Percentiles rank a stretch among this genome's conserved stretches.
Evolutionary conservation across 2,113 vertebrate species (phyloP).

Genomic region (Callorhinus ursinus): DNA sequence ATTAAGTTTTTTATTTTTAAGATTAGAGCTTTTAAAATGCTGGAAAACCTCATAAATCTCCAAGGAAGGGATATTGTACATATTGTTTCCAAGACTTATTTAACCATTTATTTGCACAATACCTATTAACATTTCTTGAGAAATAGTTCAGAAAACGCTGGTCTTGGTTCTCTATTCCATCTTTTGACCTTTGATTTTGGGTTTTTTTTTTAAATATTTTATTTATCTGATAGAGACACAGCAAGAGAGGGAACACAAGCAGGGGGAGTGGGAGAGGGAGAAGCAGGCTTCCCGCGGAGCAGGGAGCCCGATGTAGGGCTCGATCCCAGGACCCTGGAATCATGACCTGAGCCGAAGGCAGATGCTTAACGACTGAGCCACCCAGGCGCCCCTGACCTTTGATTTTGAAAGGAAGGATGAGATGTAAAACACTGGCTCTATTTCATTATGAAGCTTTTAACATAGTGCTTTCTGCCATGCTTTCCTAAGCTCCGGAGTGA

Average conservation of each 20-base stretch:
- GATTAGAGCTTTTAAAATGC: neutral
- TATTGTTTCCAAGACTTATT: neutral
- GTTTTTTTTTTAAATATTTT: too few relatives aligned
- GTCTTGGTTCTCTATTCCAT: neutral
- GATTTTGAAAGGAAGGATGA: constrained; percentile 43
- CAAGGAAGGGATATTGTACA: neutral
- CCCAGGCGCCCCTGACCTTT: neutral
- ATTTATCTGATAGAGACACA: too few relatives aligned
- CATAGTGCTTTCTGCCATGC: neutral
- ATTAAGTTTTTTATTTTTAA: neutral
- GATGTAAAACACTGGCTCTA: neutral
- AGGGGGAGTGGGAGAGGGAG: too few relatives aligned
- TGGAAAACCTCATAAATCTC: neutral
- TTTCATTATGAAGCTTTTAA: constrained; percentile 5
- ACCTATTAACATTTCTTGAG: constrained; percentile 34
- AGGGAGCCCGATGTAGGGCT: too few relatives aligned
- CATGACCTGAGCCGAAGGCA: too few relatives aligned
- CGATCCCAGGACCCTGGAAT: too few relatives aligned
- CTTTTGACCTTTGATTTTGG: constrained; percentile 42
- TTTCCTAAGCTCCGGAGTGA: constrained; percentile 14
- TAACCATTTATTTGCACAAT: constrained; percentile 1
- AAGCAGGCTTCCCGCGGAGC: too few relatives aligned
- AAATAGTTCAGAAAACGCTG: constrained; percentile 12
- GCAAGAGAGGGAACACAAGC: too few relatives aligned
- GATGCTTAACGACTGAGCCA: too few relatives aligned